phyloP scores from a whole-genome alignment of 2,888 invertebrate species.

The Agrochola lychnidis region DNA sequence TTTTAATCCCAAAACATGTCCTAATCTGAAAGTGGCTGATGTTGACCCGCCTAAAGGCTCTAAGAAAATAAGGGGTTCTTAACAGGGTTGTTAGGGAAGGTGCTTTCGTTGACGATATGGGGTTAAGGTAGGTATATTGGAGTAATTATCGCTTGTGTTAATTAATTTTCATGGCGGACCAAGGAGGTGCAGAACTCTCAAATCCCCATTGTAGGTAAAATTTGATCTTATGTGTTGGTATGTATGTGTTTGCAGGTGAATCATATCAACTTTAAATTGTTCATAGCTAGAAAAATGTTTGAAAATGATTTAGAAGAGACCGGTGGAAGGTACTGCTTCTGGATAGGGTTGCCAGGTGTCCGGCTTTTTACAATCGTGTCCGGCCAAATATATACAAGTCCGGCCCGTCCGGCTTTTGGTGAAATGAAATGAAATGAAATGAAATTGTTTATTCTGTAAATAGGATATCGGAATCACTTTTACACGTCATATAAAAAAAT shows the following conservation, averaged over 20 bases:
- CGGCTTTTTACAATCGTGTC: too few relatives aligned
- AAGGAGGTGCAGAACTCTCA: not conserved
- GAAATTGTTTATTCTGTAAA: too few relatives aligned
- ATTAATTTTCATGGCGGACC: slow-evolving; percentile 33
- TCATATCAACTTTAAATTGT: not conserved
- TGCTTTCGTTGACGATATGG: slow-evolving; percentile 29
- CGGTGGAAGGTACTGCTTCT: not conserved
- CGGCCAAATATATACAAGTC: too few relatives aligned
- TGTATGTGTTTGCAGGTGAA: not conserved
- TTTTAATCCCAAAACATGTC: slow-evolving; percentile 18
- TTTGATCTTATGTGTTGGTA: slow-evolving; percentile 11
- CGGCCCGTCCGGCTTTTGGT: too few relatives aligned
- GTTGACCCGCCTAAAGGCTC: slow-evolving; percentile 17
- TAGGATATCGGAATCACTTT: too few relatives aligned
- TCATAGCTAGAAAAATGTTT: not conserved
- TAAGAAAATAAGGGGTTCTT: slow-evolving; percentile 25
- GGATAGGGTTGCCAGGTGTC: too few relatives aligned
- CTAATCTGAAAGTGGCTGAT: slow-evolving; percentile 18
- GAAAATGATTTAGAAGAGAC: not conserved
- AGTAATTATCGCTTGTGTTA: slow-evolving; percentile 36
- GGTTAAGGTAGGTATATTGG: slow-evolving; percentile 32
- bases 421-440: too few relatives aligned
- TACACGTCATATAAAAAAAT: too few relatives aligned
- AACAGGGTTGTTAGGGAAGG: slow-evolving; percentile 23
- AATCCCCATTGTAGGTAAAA: slow-evolving; percentile 12